Percentiles rank a stretch among this genome's conserved stretches.
Evolutionary conservation across 2,797 vertebrate genomes (phyloP).

Genomic region (Kryptopterus vitreolus): DNA sequence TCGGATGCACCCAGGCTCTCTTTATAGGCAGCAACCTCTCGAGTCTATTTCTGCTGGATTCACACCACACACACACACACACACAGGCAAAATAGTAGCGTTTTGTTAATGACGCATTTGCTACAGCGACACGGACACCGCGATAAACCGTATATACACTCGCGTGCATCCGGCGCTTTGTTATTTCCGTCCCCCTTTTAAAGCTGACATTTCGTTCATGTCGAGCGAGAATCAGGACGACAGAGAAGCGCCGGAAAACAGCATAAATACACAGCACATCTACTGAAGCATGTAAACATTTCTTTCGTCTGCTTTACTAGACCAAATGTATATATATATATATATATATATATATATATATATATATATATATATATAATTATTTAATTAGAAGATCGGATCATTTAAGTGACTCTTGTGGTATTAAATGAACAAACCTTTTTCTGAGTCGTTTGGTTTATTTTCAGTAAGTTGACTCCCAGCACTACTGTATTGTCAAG

Average conservation of each 20-base stretch:
- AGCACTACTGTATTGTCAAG: too few relatives aligned
- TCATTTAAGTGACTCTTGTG: too few relatives aligned
- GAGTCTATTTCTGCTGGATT: constrained; percentile 25
- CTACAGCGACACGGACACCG: constrained; percentile 7
- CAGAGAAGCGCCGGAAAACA: neutral
- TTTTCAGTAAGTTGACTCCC: too few relatives aligned
- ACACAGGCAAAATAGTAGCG: constrained; percentile 20
- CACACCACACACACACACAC: constrained; percentile 8
- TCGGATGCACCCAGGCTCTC: constrained; percentile 52
- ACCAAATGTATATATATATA: too few relatives aligned
- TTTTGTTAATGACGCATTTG: constrained; percentile 26
- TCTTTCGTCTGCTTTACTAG: too few relatives aligned
- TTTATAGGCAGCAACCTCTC: constrained; percentile 35
- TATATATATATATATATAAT: too few relatives aligned
- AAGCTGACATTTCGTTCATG: constrained; percentile 22
- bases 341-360: too few relatives aligned
- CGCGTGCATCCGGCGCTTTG: neutral
- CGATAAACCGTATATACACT: neutral
- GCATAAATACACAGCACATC: too few relatives aligned
- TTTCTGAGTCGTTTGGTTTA: too few relatives aligned
- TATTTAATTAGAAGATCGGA: too few relatives aligned
- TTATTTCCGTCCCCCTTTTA: constrained; percentile 3
- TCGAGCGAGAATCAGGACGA: neutral
- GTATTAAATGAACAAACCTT: too few relatives aligned
- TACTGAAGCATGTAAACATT: too few relatives aligned